phyloP scores from a whole-genome alignment of 2,888 invertebrate genomes.

The Pyrrhosoma nymphula region DNA sequence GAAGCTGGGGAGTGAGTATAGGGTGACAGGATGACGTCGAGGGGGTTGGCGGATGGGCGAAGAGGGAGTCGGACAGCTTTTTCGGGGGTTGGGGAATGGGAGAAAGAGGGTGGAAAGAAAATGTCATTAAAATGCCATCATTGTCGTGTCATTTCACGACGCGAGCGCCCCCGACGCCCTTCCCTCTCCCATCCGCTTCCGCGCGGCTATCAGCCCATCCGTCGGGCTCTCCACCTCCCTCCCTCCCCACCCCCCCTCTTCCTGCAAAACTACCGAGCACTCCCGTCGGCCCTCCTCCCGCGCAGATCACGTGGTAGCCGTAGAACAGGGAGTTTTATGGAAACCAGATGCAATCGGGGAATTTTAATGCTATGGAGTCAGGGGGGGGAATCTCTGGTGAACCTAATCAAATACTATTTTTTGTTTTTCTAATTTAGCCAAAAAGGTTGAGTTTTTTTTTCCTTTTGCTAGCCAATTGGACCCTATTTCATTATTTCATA shows the following conservation, averaged over 20 bases:
- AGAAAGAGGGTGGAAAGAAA: conserved; percentile 46
- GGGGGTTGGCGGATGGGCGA: neutral
- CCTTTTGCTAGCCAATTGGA: too few relatives aligned
- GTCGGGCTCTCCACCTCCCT: neutral
- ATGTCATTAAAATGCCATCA: conserved; percentile 67
- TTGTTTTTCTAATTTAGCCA: too few relatives aligned
- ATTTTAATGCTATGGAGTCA: neutral
- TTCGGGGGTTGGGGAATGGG: neutral
- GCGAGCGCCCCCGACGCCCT: neutral
- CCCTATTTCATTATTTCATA: too few relatives aligned
- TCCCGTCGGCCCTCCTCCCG: neutral
- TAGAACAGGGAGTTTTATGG: neutral
- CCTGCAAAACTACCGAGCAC: neutral
- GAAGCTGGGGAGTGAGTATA: neutral
- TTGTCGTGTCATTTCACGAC: conserved; percentile 63
- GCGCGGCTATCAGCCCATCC: conserved; percentile 3
- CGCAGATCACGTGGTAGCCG: neutral
- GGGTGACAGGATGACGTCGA: conserved; percentile 25
- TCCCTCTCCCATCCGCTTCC: conserved; percentile 1
- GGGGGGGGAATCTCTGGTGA: neutral
- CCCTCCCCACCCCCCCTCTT: neutral
- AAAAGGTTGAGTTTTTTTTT: too few relatives aligned
- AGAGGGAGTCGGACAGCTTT: neutral
- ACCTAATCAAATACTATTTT: neutral
- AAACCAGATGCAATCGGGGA: neutral